phyloP scores from a whole-genome alignment of 2,113 vertebrate species.

The Malurus melanocephalus region DNA sequence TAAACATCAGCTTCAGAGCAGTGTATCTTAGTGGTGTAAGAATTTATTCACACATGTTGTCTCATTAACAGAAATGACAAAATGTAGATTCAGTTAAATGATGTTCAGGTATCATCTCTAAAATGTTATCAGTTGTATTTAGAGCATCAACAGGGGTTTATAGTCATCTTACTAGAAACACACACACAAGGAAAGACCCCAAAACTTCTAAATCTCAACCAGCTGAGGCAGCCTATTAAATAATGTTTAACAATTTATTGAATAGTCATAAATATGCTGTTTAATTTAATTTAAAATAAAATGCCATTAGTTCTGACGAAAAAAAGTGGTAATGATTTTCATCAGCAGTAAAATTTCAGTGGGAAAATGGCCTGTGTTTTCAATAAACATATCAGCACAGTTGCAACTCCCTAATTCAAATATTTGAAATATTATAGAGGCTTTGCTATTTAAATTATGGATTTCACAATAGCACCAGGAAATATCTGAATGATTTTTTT shows the following conservation, averaged over 20 bases:
- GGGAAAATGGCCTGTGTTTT: neutral
- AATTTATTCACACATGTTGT: neutral
- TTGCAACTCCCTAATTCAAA: neutral
- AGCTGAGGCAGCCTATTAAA: neutral
- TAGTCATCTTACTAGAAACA: neutral
- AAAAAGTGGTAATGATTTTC: neutral
- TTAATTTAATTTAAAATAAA: conserved; percentile 3
- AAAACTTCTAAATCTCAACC: neutral
- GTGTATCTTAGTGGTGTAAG: neutral
- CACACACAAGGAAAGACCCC: neutral
- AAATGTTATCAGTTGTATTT: neutral
- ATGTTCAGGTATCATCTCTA: neutral
- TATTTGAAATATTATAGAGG: neutral
- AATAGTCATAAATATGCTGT: neutral
- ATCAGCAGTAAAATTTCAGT: neutral
- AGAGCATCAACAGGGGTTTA: neutral
- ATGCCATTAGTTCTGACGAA: neutral
- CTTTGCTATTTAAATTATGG: neutral
- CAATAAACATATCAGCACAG: neutral
- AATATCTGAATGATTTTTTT: neutral
- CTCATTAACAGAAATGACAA: neutral
- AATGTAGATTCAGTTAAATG: neutral
- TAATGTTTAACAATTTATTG: neutral
- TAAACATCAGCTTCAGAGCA: neutral
- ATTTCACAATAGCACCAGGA: neutral